Conservation (phyloP, 92 coral and sea anemone species). For the Palythoa grandis region DNA sequence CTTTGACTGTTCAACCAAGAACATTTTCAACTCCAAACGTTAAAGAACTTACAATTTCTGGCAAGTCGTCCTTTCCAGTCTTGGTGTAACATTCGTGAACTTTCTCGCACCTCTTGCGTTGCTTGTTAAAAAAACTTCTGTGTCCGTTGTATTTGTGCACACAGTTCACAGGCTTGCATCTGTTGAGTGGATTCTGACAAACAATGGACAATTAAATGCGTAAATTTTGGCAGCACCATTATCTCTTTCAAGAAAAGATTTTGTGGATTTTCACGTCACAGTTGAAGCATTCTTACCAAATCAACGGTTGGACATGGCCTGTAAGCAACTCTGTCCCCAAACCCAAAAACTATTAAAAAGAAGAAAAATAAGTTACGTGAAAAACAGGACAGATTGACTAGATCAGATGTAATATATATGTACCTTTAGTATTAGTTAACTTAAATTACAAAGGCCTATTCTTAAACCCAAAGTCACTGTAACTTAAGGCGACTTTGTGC, state of each 20-base stretch:
- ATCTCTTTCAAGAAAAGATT: background rate
- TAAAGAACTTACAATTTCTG: constrained; percentile 79
- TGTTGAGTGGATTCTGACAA: constrained; percentile 81
- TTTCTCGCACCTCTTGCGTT: constrained; percentile 80
- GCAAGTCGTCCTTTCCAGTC: constrained; percentile 73
- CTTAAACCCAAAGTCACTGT: too few species aligned
- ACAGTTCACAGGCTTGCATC: constrained; percentile 90
- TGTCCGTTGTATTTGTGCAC: constrained; percentile 94
- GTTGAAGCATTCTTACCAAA: constrained; percentile 46
- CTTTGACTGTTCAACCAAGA: too few species aligned
- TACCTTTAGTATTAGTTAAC: too few species aligned
- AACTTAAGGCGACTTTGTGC: too few species aligned
- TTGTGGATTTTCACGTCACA: background rate
- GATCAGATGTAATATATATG: too few species aligned
- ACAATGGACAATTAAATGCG: background rate
- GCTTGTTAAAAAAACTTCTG: constrained; percentile 79
- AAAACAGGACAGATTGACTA: too few species aligned
- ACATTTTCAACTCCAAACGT: too few species aligned
- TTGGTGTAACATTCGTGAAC: constrained; percentile 90
- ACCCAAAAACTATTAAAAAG: constrained; percentile 54
- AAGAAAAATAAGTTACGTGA: background rate
- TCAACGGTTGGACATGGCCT: constrained; percentile 78
- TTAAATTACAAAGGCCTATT: too few species aligned
- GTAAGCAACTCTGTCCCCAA: constrained; percentile 59
- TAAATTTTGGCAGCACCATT: background rate